Evolutionary conservation across 1,140 invertebrate species (phyloP), one percentile per base, ranked within the genome.

Genomic region (Polypedilum pembai): DNA sequence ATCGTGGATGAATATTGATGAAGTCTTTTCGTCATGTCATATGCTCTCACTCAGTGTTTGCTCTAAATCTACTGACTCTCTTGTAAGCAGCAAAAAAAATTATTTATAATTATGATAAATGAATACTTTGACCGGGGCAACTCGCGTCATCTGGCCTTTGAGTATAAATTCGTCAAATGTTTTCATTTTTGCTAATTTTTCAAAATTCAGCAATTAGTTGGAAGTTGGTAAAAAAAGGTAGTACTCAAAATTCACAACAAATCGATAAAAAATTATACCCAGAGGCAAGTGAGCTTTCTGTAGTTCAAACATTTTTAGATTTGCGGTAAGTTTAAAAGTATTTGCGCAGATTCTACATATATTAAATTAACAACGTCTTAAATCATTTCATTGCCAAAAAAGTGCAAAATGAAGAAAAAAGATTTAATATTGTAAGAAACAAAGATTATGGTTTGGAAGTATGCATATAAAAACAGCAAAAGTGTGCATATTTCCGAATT

Each of bases 11-110:
- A 56, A 56, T 56, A 45, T 45, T 45, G 41, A 45, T 45, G 41
- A 45, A 45, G 41, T 45, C 41, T 45, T 45, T 15, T 45, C 41
- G 41, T 45, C 41, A 45, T 45, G 41, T 45, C 41, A 45, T 45
- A 45, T 45, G 15, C 41, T 45, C 8, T 15, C 15, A 12, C 15
- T 12, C 41, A 3, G 12, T 56, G 10, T 56, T 56, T 56, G 45
- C 45, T 56, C 45, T 15, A 56, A 56, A 56, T 56, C 45, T 56
- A 45, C 41, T 8, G 8, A 45, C 8, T 56, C n/a, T 56, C 10
- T 56, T 15, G 45, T 45, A 15, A 4, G 8, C 45, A 4, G 8
- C 45, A n/a, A 56, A 8, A n/a, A 12, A 33, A n/a, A n/a, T n/a
- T n/a, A n/a, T n/a, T 8, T 12, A 56, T 56, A 56, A 15, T 56